Evolutionary conservation across 2,113 vertebrate genomes (phyloP).

Genomic region (Calyptomena viridis): DNA sequence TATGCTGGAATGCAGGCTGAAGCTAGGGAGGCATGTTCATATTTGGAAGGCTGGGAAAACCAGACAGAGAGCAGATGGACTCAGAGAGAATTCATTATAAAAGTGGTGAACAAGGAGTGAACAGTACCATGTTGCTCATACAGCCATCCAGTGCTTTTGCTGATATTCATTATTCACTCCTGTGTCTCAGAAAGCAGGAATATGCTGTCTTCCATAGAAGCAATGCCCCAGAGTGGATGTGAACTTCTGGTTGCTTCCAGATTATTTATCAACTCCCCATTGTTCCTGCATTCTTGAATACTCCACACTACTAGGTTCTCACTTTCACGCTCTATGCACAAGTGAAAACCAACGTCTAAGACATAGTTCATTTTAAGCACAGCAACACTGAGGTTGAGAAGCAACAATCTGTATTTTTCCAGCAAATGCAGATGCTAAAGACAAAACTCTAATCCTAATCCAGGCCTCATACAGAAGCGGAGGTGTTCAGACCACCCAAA

Average conservation of each 20-base stretch:
- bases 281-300: neutral
- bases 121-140: neutral
- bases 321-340: neutral
- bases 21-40: neutral
- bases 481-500: slow-evolving; percentile 21
- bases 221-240: neutral
- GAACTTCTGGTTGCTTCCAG: neutral
- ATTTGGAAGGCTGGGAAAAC: neutral
- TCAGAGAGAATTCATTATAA: neutral
- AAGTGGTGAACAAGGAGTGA: neutral
- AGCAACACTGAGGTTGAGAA: neutral
- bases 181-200: neutral
- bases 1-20: neutral
- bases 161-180: neutral
- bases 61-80: neutral
- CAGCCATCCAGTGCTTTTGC: neutral
- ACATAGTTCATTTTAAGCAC: neutral
- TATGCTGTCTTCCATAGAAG: neutral
- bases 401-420: neutral
- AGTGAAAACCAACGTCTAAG: neutral
- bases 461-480: neutral
- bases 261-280: neutral
- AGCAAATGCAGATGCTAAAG: neutral
- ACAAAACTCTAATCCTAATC: neutral
- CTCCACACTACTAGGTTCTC: neutral